phyloP scores from a whole-genome alignment of 2,113 vertebrate species.

The Ellobius talpinus region DNA sequence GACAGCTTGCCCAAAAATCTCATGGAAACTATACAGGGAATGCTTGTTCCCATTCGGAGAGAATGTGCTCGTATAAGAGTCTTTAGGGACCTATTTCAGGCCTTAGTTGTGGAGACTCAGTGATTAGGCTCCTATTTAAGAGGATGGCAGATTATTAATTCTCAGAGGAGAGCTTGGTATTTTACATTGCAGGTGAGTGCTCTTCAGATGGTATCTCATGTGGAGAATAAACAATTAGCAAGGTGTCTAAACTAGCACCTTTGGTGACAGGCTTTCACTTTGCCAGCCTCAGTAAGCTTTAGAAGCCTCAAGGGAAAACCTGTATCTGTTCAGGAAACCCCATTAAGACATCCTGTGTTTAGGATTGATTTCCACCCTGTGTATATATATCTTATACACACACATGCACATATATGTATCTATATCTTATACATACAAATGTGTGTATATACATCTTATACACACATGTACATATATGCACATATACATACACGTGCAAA shows the following conservation, averaged over 20 bases:
- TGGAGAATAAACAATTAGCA: slow-evolving; percentile 62
- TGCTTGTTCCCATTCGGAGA: background rate
- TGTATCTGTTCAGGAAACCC: background rate
- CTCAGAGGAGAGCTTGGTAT: slow-evolving; percentile 52
- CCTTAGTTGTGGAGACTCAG: slow-evolving; percentile 14
- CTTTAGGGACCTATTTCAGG: slow-evolving; percentile 7
- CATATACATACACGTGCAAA: background rate
- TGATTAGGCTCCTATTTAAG: slow-evolving; percentile 58
- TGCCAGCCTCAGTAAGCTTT: slow-evolving; percentile 12
- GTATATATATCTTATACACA: background rate
- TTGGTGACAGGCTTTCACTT: background rate
- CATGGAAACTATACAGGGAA: background rate
- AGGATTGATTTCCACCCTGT: slow-evolving; percentile 14
- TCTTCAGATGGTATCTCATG: slow-evolving; percentile 49
- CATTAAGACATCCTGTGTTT: slow-evolving; percentile 12
- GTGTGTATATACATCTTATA: too few relatives aligned
- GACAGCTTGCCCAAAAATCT: slow-evolving; percentile 11
- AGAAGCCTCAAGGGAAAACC: slow-evolving; percentile 4
- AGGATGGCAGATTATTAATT: slow-evolving; percentile 33
- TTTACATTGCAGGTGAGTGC: slow-evolving; percentile 56
- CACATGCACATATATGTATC: background rate
- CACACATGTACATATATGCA: too few relatives aligned
- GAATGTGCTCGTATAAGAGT: background rate
- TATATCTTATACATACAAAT: too few relatives aligned
- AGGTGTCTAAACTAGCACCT: background rate